A percentile compares a stretch with the other conserved stretches of the same genome.
These are phyloP conservation scores for Troilus luridus DNA, from an alignment of 2,888 invertebrate species.

Conservation along the genomic window DNA sequence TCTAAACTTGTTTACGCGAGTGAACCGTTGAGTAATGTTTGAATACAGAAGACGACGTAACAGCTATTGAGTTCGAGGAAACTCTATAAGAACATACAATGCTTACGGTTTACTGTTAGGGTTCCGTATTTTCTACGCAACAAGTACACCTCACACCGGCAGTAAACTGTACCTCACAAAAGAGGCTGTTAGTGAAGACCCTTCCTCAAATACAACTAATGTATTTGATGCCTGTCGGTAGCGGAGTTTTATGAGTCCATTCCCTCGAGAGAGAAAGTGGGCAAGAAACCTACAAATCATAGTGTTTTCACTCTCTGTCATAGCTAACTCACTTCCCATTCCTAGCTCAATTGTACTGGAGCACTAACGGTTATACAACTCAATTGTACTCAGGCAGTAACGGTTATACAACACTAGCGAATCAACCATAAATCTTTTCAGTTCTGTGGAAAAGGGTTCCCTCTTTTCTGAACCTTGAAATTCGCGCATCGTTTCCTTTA, in stretches of 20 bases:
- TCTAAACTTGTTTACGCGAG: not conserved
- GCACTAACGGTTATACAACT: not conserved
- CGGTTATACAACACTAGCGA: conserved; percentile 9
- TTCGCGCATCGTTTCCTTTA: no score
- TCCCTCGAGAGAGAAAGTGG: not conserved
- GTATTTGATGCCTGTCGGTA: not conserved
- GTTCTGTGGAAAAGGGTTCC: not conserved
- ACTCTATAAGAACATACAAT: not conserved
- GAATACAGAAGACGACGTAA: not conserved
- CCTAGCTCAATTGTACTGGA: not conserved
- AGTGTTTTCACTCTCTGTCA: not conserved
- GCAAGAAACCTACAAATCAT: not conserved
- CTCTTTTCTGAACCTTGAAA: not conserved
- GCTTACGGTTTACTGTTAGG: not conserved
- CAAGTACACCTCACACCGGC: not conserved
- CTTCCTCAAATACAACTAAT: not conserved
- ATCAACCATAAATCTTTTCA: not conserved
- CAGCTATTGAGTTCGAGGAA: conserved; percentile 5
- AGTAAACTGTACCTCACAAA: not conserved
- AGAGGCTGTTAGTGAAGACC: not conserved
- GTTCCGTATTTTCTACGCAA: not conserved
- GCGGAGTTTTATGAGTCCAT: not conserved
- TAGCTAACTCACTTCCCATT: not conserved
- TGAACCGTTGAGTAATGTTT: not conserved
- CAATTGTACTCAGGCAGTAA: not conserved